Percentiles rank a stretch among this genome's conserved stretches.
These are phyloP conservation scores for Thymelicus sylvestris DNA, from an alignment of 2,888 invertebrate species.

Conservation along the genomic window DNA sequence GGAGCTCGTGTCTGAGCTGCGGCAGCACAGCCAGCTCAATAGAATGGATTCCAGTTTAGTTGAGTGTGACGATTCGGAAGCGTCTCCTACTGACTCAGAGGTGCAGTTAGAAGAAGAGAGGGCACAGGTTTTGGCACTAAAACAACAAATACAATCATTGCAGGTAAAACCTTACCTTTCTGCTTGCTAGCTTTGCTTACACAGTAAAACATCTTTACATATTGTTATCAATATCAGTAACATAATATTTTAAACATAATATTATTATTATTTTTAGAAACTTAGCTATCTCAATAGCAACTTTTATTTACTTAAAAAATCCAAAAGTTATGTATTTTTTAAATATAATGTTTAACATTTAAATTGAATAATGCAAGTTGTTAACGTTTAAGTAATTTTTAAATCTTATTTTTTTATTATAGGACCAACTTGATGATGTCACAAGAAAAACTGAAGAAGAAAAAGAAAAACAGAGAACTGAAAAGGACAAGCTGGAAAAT, in stretches of 20 bases:
- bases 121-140: too few species aligned
- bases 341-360: too few species aligned
- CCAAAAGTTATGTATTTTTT: too few species aligned
- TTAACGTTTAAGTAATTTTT: too few species aligned
- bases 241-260: too few species aligned
- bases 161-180: neutral
- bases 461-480: conserved; percentile 49
- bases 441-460: conserved; percentile 57
- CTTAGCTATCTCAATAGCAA: too few species aligned
- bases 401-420: conserved; percentile 23
- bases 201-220: neutral
- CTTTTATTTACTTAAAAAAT: too few species aligned
- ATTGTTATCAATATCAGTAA: too few species aligned
- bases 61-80: conserved; percentile 74
- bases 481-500: conserved; percentile 50
- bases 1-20: conserved; percentile 66
- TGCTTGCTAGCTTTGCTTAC: too few species aligned
- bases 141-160: neutral
- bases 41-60: conserved; percentile 65
- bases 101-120: too few species aligned
- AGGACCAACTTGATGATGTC: conserved; percentile 59
- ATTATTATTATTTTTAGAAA: too few species aligned
- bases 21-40: conserved; percentile 66
- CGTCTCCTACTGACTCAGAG: conserved; percentile 36
- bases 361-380: too few species aligned